Percentiles rank a stretch among this genome's conserved stretches.
Conservation (phyloP, 2,113 vertebrate species). For the Alethe castanea region DNA sequence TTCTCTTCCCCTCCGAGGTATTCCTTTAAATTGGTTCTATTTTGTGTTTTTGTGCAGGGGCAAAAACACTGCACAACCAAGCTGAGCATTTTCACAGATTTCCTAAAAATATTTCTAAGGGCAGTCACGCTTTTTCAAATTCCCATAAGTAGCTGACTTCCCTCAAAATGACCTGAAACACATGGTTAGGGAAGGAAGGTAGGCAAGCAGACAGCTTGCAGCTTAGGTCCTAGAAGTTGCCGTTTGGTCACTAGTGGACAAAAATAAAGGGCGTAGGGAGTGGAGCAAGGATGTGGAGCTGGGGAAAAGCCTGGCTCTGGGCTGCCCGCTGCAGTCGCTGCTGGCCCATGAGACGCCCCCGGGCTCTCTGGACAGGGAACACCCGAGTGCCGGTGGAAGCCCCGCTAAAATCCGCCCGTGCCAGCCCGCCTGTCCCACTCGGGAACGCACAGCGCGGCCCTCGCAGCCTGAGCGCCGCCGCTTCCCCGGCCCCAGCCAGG, state of each 20-base stretch:
- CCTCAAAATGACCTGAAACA: neutral
- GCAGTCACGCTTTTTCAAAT: neutral
- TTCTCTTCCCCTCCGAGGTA: neutral
- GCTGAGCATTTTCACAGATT: neutral
- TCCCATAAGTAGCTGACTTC: neutral
- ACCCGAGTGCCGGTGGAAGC: rapidly evolving
- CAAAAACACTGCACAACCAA: neutral
- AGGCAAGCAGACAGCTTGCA: neutral
- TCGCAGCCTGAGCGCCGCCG: neutral
- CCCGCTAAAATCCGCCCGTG: neutral
- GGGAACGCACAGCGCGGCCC: rapidly evolving
- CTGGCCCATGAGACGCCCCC: too few species aligned
- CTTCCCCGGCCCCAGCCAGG: neutral
- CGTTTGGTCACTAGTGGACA: neutral
- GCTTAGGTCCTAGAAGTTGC: neutral
- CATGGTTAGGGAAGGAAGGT: rapidly evolving
- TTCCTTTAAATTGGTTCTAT: neutral
- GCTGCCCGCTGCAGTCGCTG: neutral
- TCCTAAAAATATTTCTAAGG: neutral
- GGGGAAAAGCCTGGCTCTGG: neutral
- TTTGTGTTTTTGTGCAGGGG: neutral
- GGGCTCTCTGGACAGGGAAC: neutral
- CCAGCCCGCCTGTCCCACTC: neutral
- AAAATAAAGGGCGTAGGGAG: neutral
- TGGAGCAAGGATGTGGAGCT: neutral